Evolutionary conservation across 2,888 invertebrate genomes (phyloP).

Genomic region (Chrysodeixis includens): DNA sequence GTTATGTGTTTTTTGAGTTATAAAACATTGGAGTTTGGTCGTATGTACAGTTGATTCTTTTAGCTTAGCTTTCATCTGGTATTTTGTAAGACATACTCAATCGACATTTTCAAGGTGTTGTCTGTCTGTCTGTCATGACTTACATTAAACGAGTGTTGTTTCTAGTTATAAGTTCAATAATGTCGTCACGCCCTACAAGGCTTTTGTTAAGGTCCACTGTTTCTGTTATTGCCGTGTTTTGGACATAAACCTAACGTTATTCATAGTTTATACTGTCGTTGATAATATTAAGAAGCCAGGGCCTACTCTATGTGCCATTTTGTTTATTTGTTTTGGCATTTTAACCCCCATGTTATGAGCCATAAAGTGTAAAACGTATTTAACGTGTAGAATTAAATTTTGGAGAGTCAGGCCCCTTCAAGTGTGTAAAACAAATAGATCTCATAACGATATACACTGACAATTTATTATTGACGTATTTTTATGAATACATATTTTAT

Average conservation of each 20-base stretch:
- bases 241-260: slow-evolving; percentile 9
- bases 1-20: neutral
- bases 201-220: neutral
- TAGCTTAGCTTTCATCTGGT: neutral
- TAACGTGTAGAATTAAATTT: neutral
- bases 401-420: neutral
- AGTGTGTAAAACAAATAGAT: slow-evolving; percentile 43
- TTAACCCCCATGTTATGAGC: neutral
- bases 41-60: neutral
- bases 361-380: neutral
- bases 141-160: neutral
- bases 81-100: neutral
- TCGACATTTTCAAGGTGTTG: neutral
- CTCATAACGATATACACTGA: slow-evolving; percentile 40
- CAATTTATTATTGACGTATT: slow-evolving; percentile 21
- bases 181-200: neutral
- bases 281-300: slow-evolving; percentile 8
- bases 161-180: neutral
- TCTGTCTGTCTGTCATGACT: neutral
- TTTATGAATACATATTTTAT: slow-evolving; percentile 13
- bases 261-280: slow-evolving; percentile 17
- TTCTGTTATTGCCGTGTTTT: neutral
- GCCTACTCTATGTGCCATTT: slow-evolving; percentile 4
- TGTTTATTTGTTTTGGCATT: slow-evolving; percentile 3
- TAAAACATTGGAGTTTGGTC: neutral